Conservation (phyloP, 2,888 invertebrate genomes). For the Psylliodes chrysocephalus region DNA sequence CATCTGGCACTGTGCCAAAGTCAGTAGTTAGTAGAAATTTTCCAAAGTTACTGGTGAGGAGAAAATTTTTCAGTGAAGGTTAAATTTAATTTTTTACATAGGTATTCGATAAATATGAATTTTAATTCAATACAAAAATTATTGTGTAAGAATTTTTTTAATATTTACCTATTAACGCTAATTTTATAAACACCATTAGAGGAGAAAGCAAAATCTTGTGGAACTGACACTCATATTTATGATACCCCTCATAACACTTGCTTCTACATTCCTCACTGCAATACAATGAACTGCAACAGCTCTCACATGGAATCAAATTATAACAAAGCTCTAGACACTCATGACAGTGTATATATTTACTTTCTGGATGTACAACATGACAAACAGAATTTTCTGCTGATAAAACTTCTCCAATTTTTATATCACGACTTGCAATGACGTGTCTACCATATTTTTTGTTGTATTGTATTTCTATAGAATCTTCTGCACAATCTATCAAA, state of each 20-base stretch:
- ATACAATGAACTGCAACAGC: slow-evolving; percentile 72
- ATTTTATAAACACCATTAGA: slow-evolving; percentile 73
- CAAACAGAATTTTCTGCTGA: slow-evolving; percentile 80
- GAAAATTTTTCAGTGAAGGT: too few relatives aligned
- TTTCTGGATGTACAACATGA: slow-evolving; percentile 66
- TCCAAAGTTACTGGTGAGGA: too few relatives aligned
- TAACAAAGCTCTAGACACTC: slow-evolving; percentile 71
- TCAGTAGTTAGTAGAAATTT: too few relatives aligned
- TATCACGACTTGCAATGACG: slow-evolving; percentile 73
- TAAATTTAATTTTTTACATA: too few relatives aligned
- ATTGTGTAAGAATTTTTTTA: too few relatives aligned
- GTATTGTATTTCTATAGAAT: slow-evolving; percentile 70
- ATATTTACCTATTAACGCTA: slow-evolving; percentile 65
- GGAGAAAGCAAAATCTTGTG: slow-evolving; percentile 73
- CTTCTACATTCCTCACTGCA: slow-evolving; percentile 73
- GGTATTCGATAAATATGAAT: too few relatives aligned
- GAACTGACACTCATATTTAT: slow-evolving; percentile 78
- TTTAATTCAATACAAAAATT: too few relatives aligned
- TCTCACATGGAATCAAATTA: slow-evolving; percentile 71
- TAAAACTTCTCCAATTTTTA: slow-evolving; percentile 78
- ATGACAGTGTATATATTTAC: slow-evolving; percentile 71
- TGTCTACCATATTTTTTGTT: slow-evolving; percentile 71
- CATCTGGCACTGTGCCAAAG: too few relatives aligned
- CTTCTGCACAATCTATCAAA: slow-evolving; percentile 64
- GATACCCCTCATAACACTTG: slow-evolving; percentile 74